Conservation (phyloP, 2,888 invertebrate species). For the Diarsia brunnea region DNA sequence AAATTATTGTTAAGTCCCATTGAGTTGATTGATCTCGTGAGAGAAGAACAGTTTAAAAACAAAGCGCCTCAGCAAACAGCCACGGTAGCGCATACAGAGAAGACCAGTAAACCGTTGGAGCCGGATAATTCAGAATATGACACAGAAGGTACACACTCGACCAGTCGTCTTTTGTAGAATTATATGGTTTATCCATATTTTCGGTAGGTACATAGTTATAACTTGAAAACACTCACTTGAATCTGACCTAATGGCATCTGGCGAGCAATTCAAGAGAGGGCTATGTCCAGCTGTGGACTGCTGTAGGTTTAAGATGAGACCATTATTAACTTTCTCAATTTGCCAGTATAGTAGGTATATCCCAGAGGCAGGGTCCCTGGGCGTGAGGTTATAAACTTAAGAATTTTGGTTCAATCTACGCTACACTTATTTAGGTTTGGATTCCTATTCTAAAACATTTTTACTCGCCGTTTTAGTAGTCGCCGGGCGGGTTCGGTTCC, state of each 20-base stretch:
- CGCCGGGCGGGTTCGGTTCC: too few species aligned
- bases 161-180: background rate
- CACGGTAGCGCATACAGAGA: constrained; percentile 18
- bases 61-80: constrained; percentile 11
- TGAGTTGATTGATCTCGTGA: constrained; percentile 76
- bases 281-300: background rate
- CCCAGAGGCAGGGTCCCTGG: too few species aligned
- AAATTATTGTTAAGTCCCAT: constrained; percentile 72
- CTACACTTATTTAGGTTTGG: background rate
- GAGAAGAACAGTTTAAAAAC: constrained; percentile 69
- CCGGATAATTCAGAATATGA: constrained; percentile 45
- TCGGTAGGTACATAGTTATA: background rate
- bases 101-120: constrained; percentile 35
- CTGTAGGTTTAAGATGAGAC: background rate
- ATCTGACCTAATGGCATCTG: background rate
- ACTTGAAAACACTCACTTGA: background rate
- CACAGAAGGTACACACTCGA: constrained; percentile 34
- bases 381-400: background rate
- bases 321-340: background rate
- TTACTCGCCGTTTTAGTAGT: too few species aligned
- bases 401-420: background rate
- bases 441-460: too few species aligned
- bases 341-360: too few species aligned
- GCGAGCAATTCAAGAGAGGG: background rate
- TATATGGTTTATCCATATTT: background rate